Base-by-base conservation (phyloP, 35 echinoderm and acorn worm genomes). In the Apostichopus parvimensis region DNA sequence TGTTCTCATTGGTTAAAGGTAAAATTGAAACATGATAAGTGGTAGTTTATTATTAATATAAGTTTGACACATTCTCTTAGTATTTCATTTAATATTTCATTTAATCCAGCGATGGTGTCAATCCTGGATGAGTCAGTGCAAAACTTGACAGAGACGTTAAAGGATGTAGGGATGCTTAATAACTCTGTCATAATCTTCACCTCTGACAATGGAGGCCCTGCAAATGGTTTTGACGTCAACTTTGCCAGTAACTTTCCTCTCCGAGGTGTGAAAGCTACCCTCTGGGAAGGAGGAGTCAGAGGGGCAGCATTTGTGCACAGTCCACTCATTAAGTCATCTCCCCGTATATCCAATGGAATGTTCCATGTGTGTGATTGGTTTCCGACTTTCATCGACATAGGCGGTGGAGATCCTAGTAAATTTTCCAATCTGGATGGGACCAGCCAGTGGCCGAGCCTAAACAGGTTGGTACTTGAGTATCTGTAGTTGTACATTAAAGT, bases 121-220 rank as follows among this genome's bases (percentile, higher is more conserved):
- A 93, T 95, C 1, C 53, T 98, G 0, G 97, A 98, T 83, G 97
- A 98, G 53, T 95, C 97, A 25, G 83, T 98, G 9, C 66, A 91
- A 72, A 93, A 94, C 79, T 80, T 98, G 23, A 94, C 93, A 10
- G 77, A 92, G 73, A 83, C 93, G 34, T 62, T 98, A 55, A 93
- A 93, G 20, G 88, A 95, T 21, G 79, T 90, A 4, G 80, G 80
- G 6, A 84, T 98, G 45, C 92, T 96, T 53, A 77, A 98, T 79
- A 94, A 98, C 88, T 91, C 97, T 0, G 86, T 98, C 56, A 94
- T 98, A 10, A 79, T 98, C 59, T 95, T 98, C 59, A 98, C 97
- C 7, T 96, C 97, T 73, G 97, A 98, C 93, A 98, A 98, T 68
- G 97, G 97, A 15, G 97, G 97, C 8, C 94, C 97, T 55, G 92